Conservation (phyloP, 2,113 vertebrate species). For the Trinectes maculatus region DNA sequence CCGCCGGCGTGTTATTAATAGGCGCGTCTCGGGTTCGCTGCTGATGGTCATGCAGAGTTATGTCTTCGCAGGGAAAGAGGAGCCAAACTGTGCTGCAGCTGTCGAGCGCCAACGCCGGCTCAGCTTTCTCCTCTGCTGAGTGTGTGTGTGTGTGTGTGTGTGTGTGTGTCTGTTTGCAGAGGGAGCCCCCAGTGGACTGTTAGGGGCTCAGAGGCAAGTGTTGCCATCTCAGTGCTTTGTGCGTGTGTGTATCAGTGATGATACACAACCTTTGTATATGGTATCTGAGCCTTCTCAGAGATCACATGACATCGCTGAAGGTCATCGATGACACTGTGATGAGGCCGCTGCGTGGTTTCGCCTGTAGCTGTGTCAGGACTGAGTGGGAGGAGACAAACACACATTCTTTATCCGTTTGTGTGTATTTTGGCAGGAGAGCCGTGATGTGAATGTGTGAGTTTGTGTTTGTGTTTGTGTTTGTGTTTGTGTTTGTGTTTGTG, state of each 20-base stretch:
- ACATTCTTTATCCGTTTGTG: too few species aligned
- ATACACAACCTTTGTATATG: constrained; percentile 34
- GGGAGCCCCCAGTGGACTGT: constrained; percentile 60
- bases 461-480: constrained; percentile 28
- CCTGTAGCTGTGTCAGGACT: too few species aligned
- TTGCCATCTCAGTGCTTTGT: constrained; percentile 16
- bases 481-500: constrained; percentile 21
- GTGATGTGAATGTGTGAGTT: constrained; percentile 38
- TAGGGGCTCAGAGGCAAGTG: constrained; percentile 14
- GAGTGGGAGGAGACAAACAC: too few species aligned
- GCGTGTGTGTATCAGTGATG: not conserved
- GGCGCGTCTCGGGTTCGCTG: constrained; percentile 52
- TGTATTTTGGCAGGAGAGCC: constrained; percentile 9
- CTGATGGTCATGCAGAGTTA: constrained; percentile 64
- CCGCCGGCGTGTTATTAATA: constrained; percentile 70
- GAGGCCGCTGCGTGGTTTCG: too few species aligned
- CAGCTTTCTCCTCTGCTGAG: constrained; percentile 63
- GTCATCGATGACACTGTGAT: constrained; percentile 33
- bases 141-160: constrained; percentile 17
- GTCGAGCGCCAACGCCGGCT: constrained; percentile 61
- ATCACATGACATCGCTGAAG: constrained; percentile 47
- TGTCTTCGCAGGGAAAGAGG: constrained; percentile 68
- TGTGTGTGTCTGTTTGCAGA: too few species aligned
- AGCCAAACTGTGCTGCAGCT: constrained; percentile 70
- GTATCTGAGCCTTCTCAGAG: constrained; percentile 29